phyloP scores from a whole-genome alignment of 2,888 invertebrate species.

The Acronicta psi region DNA sequence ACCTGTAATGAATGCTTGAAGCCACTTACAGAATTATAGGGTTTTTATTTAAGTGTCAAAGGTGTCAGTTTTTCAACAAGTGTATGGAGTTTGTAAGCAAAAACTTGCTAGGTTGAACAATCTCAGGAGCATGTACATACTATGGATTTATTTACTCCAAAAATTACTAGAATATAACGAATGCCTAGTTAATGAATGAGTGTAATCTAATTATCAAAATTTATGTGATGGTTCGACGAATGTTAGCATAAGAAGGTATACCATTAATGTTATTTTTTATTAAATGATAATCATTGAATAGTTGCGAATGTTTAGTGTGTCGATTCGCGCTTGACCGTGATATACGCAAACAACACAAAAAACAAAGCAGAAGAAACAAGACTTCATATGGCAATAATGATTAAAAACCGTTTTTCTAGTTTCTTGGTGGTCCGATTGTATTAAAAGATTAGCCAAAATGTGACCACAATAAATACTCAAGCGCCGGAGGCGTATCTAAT shows the following conservation, averaged over 20 bases:
- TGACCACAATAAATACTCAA: conserved; percentile 34
- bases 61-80: not conserved
- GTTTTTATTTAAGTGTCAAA: conserved; percentile 22
- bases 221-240: conserved; percentile 57
- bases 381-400: conserved; percentile 14
- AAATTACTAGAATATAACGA: conserved; percentile 68
- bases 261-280: conserved; percentile 73
- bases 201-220: conserved; percentile 62
- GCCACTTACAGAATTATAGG: no score
- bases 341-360: conserved; percentile 23
- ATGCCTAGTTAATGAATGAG: conserved; percentile 60
- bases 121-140: conserved; percentile 78
- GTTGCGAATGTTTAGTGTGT: conserved; percentile 38
- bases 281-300: conserved; percentile 57
- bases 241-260: conserved; percentile 74
- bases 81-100: conserved; percentile 6
- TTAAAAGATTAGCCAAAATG: conserved; percentile 4
- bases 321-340: conserved; percentile 35
- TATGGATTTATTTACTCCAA: conserved; percentile 83
- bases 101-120: conserved; percentile 74
- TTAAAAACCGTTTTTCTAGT: conserved; percentile 27
- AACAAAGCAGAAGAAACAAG: conserved; percentile 16
- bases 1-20: no score
- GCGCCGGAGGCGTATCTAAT: not conserved
- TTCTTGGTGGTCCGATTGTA: conserved; percentile 21